A percentile compares a stretch with the other conserved stretches of the same genome.
These are phyloP conservation scores for Onchidella celtica DNA, from an alignment of 2,888 invertebrate species.

Conservation along the genomic window DNA sequence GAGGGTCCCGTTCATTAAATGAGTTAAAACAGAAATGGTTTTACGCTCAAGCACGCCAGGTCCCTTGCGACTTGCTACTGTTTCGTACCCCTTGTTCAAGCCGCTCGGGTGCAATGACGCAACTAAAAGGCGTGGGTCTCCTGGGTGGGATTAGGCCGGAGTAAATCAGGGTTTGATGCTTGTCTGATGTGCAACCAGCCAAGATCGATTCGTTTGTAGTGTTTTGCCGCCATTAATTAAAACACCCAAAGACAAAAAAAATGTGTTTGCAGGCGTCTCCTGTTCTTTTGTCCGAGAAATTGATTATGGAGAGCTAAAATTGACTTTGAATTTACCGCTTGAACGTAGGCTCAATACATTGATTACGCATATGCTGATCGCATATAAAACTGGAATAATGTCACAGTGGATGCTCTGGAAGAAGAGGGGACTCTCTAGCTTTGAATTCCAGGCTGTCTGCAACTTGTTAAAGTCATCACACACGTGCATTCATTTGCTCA, in stretches of 20 bases:
- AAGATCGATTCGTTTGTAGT: conserved; percentile 30
- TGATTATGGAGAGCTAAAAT: conserved; percentile 15
- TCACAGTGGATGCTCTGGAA: not conserved
- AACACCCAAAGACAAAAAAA: conserved; percentile 37
- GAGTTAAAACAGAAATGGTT: conserved; percentile 15
- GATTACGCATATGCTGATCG: conserved; percentile 15
- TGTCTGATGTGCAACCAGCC: conserved; percentile 19
- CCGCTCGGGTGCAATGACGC: conserved; percentile 27
- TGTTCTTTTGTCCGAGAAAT: not conserved
- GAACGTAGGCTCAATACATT: not conserved
- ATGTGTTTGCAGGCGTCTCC: conserved; percentile 25
- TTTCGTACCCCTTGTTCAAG: conserved; percentile 8
- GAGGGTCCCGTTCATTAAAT: conserved; percentile 10
- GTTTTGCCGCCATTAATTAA: conserved; percentile 37
- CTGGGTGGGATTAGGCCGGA: conserved; percentile 1
- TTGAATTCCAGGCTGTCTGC: not conserved
- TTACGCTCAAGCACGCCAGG: not conserved
- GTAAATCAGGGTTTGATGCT: conserved; percentile 25
- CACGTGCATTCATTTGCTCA: conserved; percentile 9
- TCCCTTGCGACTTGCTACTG: conserved; percentile 19
- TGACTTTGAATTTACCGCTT: conserved; percentile 38
- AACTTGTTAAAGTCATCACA: conserved; percentile 11
- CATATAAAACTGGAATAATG: not conserved
- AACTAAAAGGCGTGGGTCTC: conserved; percentile 33
- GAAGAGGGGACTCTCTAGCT: not conserved